Evolutionary conservation across 2,113 vertebrate genomes (phyloP).

Genomic region (Cebus imitator): DNA sequence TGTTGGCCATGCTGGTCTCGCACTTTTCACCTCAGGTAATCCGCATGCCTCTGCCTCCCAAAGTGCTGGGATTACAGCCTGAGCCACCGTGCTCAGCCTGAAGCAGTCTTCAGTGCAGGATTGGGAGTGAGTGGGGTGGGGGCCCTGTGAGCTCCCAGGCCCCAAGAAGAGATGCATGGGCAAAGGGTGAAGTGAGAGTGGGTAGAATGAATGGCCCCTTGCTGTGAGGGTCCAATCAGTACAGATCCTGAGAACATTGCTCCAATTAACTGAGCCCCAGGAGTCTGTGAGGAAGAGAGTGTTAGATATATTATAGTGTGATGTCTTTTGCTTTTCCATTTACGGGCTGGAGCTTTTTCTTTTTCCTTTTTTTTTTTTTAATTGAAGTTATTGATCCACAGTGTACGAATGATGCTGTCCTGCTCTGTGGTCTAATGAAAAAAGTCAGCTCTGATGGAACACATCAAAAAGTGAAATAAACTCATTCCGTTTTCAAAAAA

Average conservation of each 20-base stretch:
- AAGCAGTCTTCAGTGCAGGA: not conserved
- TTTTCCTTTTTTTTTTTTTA: not conserved
- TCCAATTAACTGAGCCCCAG: not conserved
- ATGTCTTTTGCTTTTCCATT: not conserved
- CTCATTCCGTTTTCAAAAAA: not conserved
- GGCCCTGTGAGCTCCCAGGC: not conserved
- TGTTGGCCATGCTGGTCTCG: no score
- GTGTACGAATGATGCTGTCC: not conserved
- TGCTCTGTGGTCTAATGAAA: not conserved
- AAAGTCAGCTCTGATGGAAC: not conserved
- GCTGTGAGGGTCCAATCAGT: rapidly evolving
- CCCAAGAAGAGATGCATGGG: not conserved
- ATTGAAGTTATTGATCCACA: not conserved
- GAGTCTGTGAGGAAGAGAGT: not conserved
- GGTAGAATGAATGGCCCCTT: no score
- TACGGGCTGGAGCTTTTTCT: not conserved
- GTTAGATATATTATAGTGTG: not conserved
- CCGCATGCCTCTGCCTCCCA: no score
- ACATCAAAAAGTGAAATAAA: not conserved
- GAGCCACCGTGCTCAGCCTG: no score
- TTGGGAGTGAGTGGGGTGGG: not conserved
- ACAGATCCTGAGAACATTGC: not conserved
- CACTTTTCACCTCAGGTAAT: no score
- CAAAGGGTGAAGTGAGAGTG: not conserved
- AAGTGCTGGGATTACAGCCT: no score